phyloP scores from a whole-genome alignment of 2,797 vertebrate genomes.

The Alosa sapidissima region DNA sequence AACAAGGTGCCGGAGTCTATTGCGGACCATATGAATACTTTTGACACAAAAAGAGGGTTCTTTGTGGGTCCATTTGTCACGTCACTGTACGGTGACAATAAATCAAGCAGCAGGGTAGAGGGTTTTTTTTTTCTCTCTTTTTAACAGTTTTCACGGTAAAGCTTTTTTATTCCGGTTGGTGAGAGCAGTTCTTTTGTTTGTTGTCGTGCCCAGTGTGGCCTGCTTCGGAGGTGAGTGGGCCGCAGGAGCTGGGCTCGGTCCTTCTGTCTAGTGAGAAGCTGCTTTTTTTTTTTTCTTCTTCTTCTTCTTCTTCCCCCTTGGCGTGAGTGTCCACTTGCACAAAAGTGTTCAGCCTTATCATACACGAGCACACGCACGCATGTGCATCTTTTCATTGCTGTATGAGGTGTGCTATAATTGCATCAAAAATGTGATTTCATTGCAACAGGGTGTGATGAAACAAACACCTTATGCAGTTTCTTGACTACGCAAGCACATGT shows the following conservation, averaged over 20 bases:
- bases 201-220: background rate
- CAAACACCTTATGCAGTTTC: background rate
- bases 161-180: background rate
- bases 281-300: background rate
- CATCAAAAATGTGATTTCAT: background rate
- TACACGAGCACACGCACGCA: background rate
- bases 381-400: background rate
- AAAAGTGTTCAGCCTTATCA: background rate
- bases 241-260: background rate
- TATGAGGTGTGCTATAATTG: background rate
- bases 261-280: background rate
- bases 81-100: background rate
- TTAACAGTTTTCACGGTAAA: background rate
- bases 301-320: background rate
- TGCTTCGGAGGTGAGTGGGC: background rate
- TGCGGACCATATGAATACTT: background rate
- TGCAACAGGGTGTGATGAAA: background rate
- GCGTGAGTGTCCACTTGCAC: background rate
- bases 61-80: background rate
- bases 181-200: background rate
- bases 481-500: background rate
- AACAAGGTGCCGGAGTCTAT: slow-evolving; percentile 56
- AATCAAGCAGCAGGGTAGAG: background rate
- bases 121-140: background rate
- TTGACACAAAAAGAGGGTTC: background rate